Conservation (phyloP, 2,113 vertebrate genomes). For the Symphodus melops region DNA sequence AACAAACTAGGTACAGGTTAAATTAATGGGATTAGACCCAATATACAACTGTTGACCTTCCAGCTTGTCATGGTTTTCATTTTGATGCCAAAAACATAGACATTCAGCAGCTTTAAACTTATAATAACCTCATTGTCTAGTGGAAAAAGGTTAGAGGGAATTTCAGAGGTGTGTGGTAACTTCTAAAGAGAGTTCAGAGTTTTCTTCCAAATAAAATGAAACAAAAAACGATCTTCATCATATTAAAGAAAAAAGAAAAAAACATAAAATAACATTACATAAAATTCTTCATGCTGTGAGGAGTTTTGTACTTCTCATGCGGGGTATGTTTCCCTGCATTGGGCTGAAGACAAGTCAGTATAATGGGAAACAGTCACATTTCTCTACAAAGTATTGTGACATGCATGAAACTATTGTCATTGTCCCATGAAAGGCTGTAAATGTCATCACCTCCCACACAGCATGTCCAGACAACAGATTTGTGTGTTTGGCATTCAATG, state of each 20-base stretch:
- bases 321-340: constrained; percentile 24
- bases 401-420: constrained; percentile 41
- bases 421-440: constrained; percentile 47
- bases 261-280: too few species aligned
- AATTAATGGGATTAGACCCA: neutral
- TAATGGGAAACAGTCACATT: constrained; percentile 26
- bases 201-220: constrained; percentile 21
- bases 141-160: neutral
- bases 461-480: constrained; percentile 4
- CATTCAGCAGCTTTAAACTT: neutral
- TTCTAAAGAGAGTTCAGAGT: constrained; percentile 16
- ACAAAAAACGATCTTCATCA: constrained; percentile 29
- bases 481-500: neutral
- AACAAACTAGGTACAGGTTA: neutral
- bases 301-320: constrained; percentile 36
- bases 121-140: neutral
- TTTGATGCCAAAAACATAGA: constrained; percentile 1
- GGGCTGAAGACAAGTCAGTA: constrained; percentile 22
- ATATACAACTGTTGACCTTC: constrained; percentile 18
- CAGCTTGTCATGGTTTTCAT: neutral
- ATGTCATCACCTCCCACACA: constrained; percentile 43
- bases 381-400: constrained; percentile 15
- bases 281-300: constrained; percentile 51
- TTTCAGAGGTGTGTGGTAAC: neutral
- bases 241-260: constrained; percentile 56